Conservation (phyloP, 2,113 vertebrate genomes). For the Clarias gariepinus region DNA sequence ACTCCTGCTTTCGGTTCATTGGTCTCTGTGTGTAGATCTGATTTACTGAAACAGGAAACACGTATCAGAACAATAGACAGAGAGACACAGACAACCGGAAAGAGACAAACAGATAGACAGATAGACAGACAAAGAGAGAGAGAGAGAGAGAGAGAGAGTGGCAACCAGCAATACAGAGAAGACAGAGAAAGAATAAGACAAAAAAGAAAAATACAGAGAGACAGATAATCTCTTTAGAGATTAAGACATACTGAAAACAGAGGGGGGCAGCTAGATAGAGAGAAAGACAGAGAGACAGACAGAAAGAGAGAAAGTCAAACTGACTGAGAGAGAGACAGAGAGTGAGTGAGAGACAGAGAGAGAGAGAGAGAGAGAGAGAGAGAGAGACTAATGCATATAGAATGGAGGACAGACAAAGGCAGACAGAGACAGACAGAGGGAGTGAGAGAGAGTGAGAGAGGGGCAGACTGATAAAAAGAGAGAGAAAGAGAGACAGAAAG, state of each 20-base stretch:
- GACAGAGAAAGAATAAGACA: neutral
- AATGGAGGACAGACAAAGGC: neutral
- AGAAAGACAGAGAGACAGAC: neutral
- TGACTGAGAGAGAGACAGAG: neutral
- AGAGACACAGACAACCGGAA: neutral
- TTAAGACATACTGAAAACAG: neutral
- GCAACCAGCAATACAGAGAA: no score
- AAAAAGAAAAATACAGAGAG: neutral
- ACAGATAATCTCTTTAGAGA: no score
- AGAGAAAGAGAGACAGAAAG: neutral
- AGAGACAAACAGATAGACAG: neutral
- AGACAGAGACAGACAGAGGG: neutral
- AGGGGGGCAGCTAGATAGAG: neutral
- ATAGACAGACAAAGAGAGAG: neutral
- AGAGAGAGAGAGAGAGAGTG: neutral
- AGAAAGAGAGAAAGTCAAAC: neutral
- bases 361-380: neutral
- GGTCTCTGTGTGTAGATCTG: conserved; percentile 68
- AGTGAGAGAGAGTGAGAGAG: neutral
- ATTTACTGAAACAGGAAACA: conserved; percentile 63
- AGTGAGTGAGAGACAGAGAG: neutral
- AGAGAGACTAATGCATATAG: neutral
- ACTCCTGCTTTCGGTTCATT: conserved; percentile 46
- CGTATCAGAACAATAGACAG: neutral
- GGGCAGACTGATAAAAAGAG: neutral